Evolutionary conservation across 1,140 invertebrate species (phyloP), one percentile per base, ranked within the genome.

Genomic region (Globodera rostochiensis): DNA sequence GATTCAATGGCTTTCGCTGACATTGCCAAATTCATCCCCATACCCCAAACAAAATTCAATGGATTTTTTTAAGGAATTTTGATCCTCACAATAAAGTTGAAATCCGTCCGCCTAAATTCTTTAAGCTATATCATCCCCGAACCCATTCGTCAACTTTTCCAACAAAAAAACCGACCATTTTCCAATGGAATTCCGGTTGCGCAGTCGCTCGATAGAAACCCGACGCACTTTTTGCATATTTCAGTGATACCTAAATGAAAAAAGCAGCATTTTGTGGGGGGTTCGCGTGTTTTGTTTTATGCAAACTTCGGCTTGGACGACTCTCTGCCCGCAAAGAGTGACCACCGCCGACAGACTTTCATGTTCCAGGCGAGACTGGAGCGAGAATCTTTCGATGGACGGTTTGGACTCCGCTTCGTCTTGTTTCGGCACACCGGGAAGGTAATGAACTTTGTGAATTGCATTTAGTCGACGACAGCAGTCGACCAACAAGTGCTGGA

Each of bases 181-280:
- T 83, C 82, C 82, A 83, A 47, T 83, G 82, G 8, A 84, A 60
- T 67, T 83, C 83, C 70, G 82, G 82, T 15, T 71, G 69, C 7
- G 82, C 82, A 19, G 82, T 83, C 50, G 81, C 82, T 5, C 82
- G 67, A 77, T 84, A 83, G 49, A 73, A 77, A 21, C 82, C 82
- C 11, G 67, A 57, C 9, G 82, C 49, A 73, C 71, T 80, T 25
- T 83, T 83, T 60, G 82, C 75, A 5, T 83, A 84, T 53, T 83
- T 83, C 60, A 83, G 64, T 46, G 80, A 78, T 25, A 78, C 46
- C 77, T 78, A 19, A 50, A 46, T 15, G 69, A 36, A 73, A n/a
- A 15, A 46, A 0, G 15, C 21, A 6, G 46, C 5, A 21, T 74
- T 57, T 74, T 74, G 6, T 75, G 13, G 45, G 6, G 73, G 69